Conservation (phyloP, 2,888 invertebrate species). For the Pterostichus madidus region DNA sequence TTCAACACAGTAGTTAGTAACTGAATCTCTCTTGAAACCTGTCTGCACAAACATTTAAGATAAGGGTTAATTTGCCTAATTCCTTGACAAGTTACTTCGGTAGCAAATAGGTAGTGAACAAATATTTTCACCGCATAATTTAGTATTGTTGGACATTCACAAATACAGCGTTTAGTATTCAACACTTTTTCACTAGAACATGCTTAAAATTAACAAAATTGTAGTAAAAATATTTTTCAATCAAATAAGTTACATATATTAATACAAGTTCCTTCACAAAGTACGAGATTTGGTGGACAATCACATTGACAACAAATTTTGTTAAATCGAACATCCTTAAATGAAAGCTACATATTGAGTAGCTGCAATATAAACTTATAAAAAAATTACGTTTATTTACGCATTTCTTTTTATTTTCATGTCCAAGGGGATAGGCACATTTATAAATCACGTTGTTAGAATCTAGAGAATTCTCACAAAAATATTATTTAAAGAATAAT, state of each 20-base stretch:
- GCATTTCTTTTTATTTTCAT: conserved; percentile 2
- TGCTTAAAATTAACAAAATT: not conserved
- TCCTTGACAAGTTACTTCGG: conserved; percentile 43
- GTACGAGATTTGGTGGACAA: not conserved
- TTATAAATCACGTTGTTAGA: not conserved
- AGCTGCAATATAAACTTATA: not conserved
- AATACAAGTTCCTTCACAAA: not conserved
- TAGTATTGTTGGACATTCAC: not conserved
- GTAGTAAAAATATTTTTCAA: not conserved
- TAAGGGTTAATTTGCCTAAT: not conserved
- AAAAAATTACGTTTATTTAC: conserved; percentile 10
- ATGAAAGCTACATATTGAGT: not conserved
- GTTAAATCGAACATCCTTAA: not conserved
- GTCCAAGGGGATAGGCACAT: not conserved
- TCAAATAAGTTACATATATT: not conserved
- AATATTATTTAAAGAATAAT: too few relatives aligned
- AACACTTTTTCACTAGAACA: not conserved
- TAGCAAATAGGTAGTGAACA: not conserved
- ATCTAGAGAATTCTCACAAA: too few relatives aligned
- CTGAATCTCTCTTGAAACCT: conserved; percentile 32
- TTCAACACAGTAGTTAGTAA: conserved; percentile 35
- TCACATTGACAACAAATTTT: not conserved
- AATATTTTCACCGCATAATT: conserved; percentile 16
- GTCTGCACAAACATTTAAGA: conserved; percentile 30
- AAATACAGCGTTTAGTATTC: not conserved